A percentile compares a stretch with the other conserved stretches of the same genome.
These are phyloP conservation scores for Drosophila formosana DNA, from an alignment of 2,888 invertebrate genomes.

Conservation along the genomic window DNA sequence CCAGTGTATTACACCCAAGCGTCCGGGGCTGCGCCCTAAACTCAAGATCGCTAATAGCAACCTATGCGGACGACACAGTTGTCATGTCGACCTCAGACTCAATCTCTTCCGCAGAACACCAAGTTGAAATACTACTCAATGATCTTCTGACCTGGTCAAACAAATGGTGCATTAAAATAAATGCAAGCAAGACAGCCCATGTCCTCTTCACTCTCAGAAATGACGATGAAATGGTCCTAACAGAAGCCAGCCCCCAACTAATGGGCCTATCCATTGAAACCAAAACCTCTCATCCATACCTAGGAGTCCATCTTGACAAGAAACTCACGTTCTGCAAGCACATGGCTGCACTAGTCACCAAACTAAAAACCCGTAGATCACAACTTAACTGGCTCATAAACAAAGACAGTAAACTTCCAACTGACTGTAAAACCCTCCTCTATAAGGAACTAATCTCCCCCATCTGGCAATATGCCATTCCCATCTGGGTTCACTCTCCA, in stretches of 20 bases:
- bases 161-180: slow-evolving; percentile 7
- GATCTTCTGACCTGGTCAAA: not conserved
- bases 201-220: not conserved
- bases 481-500: not conserved
- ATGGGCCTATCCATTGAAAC: not conserved
- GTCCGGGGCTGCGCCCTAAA: too few species aligned
- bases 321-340: slow-evolving; percentile 7
- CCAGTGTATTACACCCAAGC: too few species aligned
- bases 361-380: not conserved
- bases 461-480: not conserved
- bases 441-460: slow-evolving; percentile 11
- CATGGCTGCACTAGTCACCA: not conserved
- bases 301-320: not conserved
- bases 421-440: not conserved
- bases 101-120: not conserved
- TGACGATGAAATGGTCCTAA: not conserved
- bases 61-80: slow-evolving; percentile 6
- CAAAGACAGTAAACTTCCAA: slow-evolving; percentile 9
- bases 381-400: slow-evolving; percentile 1
- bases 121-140: not conserved
- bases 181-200: slow-evolving; percentile 2
- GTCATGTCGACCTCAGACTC: not conserved
- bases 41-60: not conserved
- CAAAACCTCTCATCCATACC: too few species aligned
- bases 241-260: not conserved